Conservation (phyloP, 2,888 invertebrate genomes). For the Plebejus anna region DNA sequence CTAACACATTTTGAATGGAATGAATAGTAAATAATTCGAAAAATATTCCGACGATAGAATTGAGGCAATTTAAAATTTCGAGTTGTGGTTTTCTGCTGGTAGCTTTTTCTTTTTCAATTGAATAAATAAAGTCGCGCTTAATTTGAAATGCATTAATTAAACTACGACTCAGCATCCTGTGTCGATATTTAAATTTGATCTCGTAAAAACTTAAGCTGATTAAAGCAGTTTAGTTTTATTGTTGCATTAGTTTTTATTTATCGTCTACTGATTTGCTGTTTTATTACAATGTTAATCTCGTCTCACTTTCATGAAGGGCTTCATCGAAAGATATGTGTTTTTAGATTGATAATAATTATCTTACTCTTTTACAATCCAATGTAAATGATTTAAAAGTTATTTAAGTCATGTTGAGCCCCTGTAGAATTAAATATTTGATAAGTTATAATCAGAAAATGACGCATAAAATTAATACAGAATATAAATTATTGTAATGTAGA, state of each 20-base stretch:
- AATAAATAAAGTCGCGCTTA: constrained; percentile 6
- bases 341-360: background rate
- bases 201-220: constrained; percentile 25
- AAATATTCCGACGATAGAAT: background rate
- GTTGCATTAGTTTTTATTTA: background rate
- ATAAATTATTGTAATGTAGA: too few species aligned
- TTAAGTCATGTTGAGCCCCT: background rate
- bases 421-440: background rate
- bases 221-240: constrained; percentile 10
- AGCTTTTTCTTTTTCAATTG: constrained; percentile 2
- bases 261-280: background rate
- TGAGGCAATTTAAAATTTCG: background rate
- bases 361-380: background rate
- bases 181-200: constrained; percentile 21
- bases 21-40: background rate
- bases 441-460: too few species aligned
- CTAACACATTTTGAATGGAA: background rate
- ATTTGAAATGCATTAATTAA: constrained; percentile 6
- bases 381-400: background rate
- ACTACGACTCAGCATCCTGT: constrained; percentile 7
- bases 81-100: background rate
- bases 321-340: background rate
- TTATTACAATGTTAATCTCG: background rate
- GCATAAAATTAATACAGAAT: too few species aligned
- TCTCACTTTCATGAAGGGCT: background rate